Conservation (phyloP, 2,888 invertebrate species). For the Acanthosoma haemorrhoidale region DNA sequence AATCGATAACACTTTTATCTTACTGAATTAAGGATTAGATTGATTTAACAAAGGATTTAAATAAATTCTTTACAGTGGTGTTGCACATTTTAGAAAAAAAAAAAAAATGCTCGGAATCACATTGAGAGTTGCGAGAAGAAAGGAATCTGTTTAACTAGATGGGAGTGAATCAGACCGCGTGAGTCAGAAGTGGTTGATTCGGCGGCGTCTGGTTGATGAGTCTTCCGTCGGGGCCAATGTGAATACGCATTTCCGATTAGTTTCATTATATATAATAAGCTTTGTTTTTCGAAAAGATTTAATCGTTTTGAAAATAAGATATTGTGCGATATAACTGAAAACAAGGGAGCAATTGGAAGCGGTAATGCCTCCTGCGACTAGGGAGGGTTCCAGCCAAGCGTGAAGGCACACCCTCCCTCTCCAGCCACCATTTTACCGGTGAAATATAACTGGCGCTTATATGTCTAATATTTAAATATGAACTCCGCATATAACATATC, state of each 20-base stretch:
- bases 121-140: too few relatives aligned
- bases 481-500: neutral
- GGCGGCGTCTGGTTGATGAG: neutral
- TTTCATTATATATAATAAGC: too few relatives aligned
- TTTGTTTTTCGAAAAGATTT: too few relatives aligned
- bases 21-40: too few relatives aligned
- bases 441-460: neutral
- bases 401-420: neutral
- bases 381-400: constrained; percentile 5
- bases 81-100: too few relatives aligned
- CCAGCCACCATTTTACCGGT: constrained; percentile 6
- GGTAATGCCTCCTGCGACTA: neutral
- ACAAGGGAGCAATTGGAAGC: constrained; percentile 5
- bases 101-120: too few relatives aligned
- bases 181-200: constrained; percentile 2
- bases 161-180: neutral
- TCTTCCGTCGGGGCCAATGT: neutral
- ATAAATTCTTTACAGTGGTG: too few relatives aligned
- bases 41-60: too few relatives aligned
- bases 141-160: neutral
- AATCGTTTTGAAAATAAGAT: neutral
- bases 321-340: neutral
- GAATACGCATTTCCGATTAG: too few relatives aligned
- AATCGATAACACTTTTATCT: too few relatives aligned
- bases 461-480: too few relatives aligned